phyloP scores from a whole-genome alignment of 2,888 invertebrate species.

The Oxyteleia sp. region DNA sequence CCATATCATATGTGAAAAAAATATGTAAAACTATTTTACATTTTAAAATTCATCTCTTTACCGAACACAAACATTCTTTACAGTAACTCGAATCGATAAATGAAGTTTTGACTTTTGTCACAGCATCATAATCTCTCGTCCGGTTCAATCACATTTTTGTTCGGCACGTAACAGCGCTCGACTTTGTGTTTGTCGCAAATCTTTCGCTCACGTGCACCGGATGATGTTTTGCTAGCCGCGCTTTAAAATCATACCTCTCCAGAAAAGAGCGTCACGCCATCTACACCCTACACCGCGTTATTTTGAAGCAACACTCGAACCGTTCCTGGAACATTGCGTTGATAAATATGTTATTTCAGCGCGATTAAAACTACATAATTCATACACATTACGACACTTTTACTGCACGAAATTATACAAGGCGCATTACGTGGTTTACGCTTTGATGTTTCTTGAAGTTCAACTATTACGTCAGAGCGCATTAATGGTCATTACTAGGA shows the following conservation, averaged over 20 bases:
- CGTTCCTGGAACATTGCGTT: slow-evolving; percentile 18
- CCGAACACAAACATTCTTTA: too few species aligned
- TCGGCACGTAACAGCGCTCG: slow-evolving; percentile 7
- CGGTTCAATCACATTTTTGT: slow-evolving; percentile 19
- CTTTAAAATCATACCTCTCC: slow-evolving; percentile 28
- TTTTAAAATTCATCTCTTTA: too few species aligned
- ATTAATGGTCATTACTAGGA: background rate
- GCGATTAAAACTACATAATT: slow-evolving; percentile 47
- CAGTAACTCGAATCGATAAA: background rate
- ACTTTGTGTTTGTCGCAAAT: slow-evolving; percentile 20
- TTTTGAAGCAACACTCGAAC: slow-evolving; percentile 6
- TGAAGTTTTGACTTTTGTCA: slow-evolving; percentile 8
- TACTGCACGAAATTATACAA: slow-evolving; percentile 11
- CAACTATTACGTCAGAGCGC: background rate
- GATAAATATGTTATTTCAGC: slow-evolving; percentile 38
- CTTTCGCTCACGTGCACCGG: slow-evolving; percentile 30
- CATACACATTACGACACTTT: slow-evolving; percentile 34
- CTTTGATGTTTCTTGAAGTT: background rate
- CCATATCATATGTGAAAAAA: too few species aligned
- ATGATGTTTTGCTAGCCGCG: slow-evolving; percentile 22
- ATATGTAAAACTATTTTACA: too few species aligned
- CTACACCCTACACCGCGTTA: background rate
- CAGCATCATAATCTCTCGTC: slow-evolving; percentile 6
- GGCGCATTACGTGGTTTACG: background rate
- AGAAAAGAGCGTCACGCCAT: slow-evolving; percentile 43